These are phyloP conservation scores for Nomada lathburiana DNA, from an alignment of 2,888 invertebrate genomes.

Conservation along the genomic window DNA sequence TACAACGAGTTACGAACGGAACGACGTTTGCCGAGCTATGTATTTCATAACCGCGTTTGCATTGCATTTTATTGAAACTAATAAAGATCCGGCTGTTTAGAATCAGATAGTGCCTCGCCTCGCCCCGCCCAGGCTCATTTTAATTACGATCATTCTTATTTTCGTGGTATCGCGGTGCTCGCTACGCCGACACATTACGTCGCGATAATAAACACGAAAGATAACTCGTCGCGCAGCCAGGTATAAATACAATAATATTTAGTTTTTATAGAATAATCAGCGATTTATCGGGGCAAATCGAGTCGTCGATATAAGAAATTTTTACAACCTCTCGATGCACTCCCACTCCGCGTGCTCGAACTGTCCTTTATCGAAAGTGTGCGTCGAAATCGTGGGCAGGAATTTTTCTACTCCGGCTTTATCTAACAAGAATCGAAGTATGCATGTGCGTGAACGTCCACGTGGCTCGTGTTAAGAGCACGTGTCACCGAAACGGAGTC, in stretches of 20 bases:
- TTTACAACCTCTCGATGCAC: not conserved
- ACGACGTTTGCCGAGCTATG: conserved; percentile 13
- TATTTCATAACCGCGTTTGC: conserved; percentile 24
- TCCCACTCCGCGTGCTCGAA: not conserved
- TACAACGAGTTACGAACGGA: conserved; percentile 1
- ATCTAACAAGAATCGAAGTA: not conserved
- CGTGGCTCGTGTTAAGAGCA: conserved; percentile 32
- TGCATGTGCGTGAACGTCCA: conserved; percentile 31
- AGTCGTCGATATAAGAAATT: conserved; percentile 13
- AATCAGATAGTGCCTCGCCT: conserved; percentile 50
- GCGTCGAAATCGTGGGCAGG: conserved; percentile 19
- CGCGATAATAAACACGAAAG: conserved; percentile 58
- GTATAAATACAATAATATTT: conserved; percentile 63
- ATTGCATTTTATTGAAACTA: conserved; percentile 56
- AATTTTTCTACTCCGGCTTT: conserved; percentile 35
- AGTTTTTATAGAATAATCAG: conserved; percentile 55
- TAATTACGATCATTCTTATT: conserved; percentile 57
- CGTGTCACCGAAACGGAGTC: not conserved
- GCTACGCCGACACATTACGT: conserved; percentile 37
- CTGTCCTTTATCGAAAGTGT: conserved; percentile 29
- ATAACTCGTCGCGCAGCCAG: conserved; percentile 40
- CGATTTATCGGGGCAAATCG: conserved; percentile 31
- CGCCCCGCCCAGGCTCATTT: conserved; percentile 45
- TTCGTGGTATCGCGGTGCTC: conserved; percentile 41
- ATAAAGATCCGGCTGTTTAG: conserved; percentile 56